Conservation (phyloP, 2,888 invertebrate genomes). For the Lasioglossum leucozonium region DNA sequence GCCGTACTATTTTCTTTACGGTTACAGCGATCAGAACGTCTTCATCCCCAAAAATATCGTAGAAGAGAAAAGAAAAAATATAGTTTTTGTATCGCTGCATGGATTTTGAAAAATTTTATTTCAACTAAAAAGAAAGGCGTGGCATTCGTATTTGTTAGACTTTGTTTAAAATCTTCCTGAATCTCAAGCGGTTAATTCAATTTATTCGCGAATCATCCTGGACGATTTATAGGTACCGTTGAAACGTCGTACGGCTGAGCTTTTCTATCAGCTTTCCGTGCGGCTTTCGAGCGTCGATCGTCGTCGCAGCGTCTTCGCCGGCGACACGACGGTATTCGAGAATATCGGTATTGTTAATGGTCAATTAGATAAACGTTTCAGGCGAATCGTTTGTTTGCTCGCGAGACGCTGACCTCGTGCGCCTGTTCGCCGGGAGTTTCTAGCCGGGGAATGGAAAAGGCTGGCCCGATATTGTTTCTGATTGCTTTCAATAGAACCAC, state of each 20-base stretch:
- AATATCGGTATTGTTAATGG: slow-evolving; percentile 43
- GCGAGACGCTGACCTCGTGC: slow-evolving; percentile 34
- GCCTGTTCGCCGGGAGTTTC: slow-evolving; percentile 41
- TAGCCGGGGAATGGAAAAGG: slow-evolving; percentile 28
- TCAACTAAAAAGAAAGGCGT: too few relatives aligned
- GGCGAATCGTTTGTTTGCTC: slow-evolving; percentile 50
- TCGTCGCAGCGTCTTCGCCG: background rate
- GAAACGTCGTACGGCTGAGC: slow-evolving; percentile 39
- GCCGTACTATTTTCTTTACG: too few relatives aligned
- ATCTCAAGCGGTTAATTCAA: too few relatives aligned
- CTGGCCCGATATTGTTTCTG: slow-evolving; percentile 46
- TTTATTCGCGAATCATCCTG: too few relatives aligned
- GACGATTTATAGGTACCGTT: too few relatives aligned
- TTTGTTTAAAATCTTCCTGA: too few relatives aligned
- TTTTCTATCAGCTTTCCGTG: slow-evolving; percentile 72
- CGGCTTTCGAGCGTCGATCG: background rate
- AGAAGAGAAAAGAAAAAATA: too few relatives aligned
- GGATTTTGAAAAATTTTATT: too few relatives aligned
- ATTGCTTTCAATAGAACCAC: slow-evolving; percentile 34
- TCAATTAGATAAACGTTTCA: slow-evolving; percentile 59
- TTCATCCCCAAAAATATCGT: too few relatives aligned
- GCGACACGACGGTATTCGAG: slow-evolving; percentile 13
- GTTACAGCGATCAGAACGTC: too few relatives aligned
- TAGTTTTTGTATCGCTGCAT: too few relatives aligned
- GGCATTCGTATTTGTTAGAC: too few relatives aligned